phyloP scores from a whole-genome alignment of 2,797 vertebrate species.

The Sparidentex hasta region DNA sequence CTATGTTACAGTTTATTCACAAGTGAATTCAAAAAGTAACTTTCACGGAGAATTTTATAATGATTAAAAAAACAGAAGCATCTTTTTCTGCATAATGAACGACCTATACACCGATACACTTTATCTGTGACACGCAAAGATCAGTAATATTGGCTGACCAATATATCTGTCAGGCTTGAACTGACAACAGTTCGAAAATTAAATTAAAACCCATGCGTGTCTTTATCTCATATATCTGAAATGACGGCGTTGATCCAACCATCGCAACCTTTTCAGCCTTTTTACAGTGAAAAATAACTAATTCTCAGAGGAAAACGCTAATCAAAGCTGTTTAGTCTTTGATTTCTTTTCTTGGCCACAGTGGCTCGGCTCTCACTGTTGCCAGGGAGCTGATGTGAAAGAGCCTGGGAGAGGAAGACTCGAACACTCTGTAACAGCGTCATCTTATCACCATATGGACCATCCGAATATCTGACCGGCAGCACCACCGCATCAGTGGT shows the following conservation, averaged over 20 bases:
- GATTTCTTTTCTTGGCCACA: too few relatives aligned
- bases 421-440: neutral
- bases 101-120: too few relatives aligned
- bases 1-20: too few relatives aligned
- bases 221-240: neutral
- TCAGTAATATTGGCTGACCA: too few relatives aligned
- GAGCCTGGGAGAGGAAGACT: neutral
- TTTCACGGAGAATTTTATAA: too few relatives aligned
- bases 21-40: too few relatives aligned
- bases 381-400: too few relatives aligned
- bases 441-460: conserved; percentile 13
- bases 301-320: neutral
- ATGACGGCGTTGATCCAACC: neutral
- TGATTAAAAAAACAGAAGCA: too few relatives aligned
- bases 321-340: neutral
- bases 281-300: neutral
- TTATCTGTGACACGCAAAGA: too few relatives aligned
- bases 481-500: conserved; percentile 34
- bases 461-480: conserved; percentile 26
- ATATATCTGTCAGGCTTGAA: too few relatives aligned
- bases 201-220: neutral
- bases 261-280: neutral
- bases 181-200: neutral
- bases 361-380: too few relatives aligned
- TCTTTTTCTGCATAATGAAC: too few relatives aligned